A percentile compares a stretch with the other conserved stretches of the same genome.
phyloP scores from a whole-genome alignment of 2,888 invertebrate genomes.

The Cremastinae sp. region DNA sequence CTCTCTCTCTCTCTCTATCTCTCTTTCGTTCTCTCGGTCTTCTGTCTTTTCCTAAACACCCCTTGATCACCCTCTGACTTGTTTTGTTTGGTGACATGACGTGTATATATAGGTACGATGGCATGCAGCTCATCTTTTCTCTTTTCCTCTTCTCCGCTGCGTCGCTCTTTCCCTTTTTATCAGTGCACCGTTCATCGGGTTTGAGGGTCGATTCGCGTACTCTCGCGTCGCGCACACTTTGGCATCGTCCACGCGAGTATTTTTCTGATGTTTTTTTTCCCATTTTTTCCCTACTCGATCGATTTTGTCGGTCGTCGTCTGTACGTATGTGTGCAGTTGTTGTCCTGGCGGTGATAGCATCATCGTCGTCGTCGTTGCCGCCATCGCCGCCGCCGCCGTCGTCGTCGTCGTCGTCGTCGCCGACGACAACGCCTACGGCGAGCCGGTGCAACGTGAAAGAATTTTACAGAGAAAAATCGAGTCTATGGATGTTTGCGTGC shows the following conservation, averaged over 20 bases:
- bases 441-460: conserved; percentile 58
- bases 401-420: conserved; percentile 50
- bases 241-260: conserved; percentile 73
- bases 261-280: conserved; percentile 66
- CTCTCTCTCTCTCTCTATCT: conserved; percentile 27
- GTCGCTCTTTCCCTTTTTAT: too few relatives aligned
- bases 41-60: conserved; percentile 30
- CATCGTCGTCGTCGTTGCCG: conserved; percentile 36
- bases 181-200: conserved; percentile 9
- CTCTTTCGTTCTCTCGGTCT: conserved; percentile 24
- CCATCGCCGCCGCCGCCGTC: conserved; percentile 44
- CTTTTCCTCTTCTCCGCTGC: conserved; percentile 16
- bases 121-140: conserved; percentile 49
- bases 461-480: conserved; percentile 54
- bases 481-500: conserved; percentile 24
- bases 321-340: conserved; percentile 36
- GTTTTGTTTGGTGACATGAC: conserved; percentile 60
- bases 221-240: conserved; percentile 68
- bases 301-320: conserved; percentile 58
- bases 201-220: conserved; percentile 70
- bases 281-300: conserved; percentile 51
- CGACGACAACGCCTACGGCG: conserved; percentile 55
- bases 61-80: conserved; percentile 50
- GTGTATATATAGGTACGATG: conserved; percentile 46
- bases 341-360: conserved; percentile 48